These are phyloP conservation scores for Cyanoliseus patagonus DNA, from an alignment of 2,113 vertebrate genomes.

Conservation along the genomic window DNA sequence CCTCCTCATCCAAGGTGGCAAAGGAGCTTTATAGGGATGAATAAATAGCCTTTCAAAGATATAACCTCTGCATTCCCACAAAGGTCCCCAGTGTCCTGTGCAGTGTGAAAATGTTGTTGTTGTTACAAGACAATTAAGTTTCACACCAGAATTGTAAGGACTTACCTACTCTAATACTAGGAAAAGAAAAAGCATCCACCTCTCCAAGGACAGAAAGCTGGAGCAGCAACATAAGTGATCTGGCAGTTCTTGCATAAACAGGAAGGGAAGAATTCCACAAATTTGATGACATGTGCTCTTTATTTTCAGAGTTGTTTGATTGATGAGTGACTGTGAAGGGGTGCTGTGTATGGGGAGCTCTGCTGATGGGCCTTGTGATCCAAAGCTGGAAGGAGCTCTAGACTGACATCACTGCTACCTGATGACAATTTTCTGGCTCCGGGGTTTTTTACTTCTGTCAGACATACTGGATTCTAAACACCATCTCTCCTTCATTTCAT, in stretches of 20 bases:
- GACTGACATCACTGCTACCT: conserved; percentile 45
- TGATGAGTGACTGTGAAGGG: conserved; percentile 59
- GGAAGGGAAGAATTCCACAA: conserved; percentile 59
- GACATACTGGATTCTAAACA: conserved; percentile 40
- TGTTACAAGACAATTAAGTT: too few species aligned
- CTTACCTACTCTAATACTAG: neutral
- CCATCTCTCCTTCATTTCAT: conserved; percentile 35
- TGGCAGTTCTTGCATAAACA: conserved; percentile 63
- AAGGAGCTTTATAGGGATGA: neutral
- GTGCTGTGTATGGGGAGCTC: conserved; percentile 43
- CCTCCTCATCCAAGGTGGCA: neutral
- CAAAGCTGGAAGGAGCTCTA: conserved; percentile 64
- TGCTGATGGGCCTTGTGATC: conserved; percentile 58
- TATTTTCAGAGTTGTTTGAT: conserved; percentile 65
- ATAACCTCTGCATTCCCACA: neutral
- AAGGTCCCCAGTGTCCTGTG: neutral
- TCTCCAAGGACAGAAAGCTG: conserved; percentile 18
- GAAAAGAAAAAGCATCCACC: conserved; percentile 16
- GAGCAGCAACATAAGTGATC: conserved; percentile 55
- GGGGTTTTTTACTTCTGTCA: conserved; percentile 51
- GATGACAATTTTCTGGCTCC: conserved; percentile 64
- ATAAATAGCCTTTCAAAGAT: neutral
- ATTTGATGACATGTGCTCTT: conserved; percentile 68
- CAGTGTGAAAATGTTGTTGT: too few species aligned
- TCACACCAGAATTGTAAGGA: neutral